A percentile compares a stretch with the other conserved stretches of the same genome.
Conservation (phyloP, 1,140 invertebrate species). For the Ladona fulva region DNA sequence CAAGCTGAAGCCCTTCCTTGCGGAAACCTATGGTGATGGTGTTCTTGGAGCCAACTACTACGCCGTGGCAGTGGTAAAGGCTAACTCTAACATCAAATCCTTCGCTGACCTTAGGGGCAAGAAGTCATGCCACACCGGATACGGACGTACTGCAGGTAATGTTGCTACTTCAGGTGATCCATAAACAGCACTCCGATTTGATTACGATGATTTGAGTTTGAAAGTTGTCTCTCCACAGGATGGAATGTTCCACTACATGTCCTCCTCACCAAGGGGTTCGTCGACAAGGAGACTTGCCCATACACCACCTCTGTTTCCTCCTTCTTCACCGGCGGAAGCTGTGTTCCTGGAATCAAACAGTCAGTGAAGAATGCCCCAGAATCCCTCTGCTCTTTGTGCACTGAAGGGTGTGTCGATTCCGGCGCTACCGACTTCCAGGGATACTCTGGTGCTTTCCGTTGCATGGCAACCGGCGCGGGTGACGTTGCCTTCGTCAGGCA, state of each 20-base stretch:
- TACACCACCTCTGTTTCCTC: conserved; percentile 36
- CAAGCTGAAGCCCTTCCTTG: conserved; percentile 40
- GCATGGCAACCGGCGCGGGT: conserved; percentile 80
- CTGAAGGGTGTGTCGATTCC: conserved; percentile 28
- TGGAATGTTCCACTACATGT: conserved; percentile 44
- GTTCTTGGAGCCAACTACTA: conserved; percentile 37
- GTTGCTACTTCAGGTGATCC: no score
- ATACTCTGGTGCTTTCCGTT: conserved; percentile 81
- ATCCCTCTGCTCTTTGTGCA: conserved; percentile 36
- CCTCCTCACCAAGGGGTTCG: conserved; percentile 37
- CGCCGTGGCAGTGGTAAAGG: conserved; percentile 50
- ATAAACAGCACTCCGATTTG: no score
- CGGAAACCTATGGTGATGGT: conserved; percentile 40
- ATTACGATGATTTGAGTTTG: no score
- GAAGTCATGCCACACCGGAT: conserved; percentile 46
- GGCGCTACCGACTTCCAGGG: conserved; percentile 63
- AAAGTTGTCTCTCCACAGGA: conserved; percentile 28
- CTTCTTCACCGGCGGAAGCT: conserved; percentile 42
- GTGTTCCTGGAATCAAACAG: conserved; percentile 35
- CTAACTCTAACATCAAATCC: conserved; percentile 33
- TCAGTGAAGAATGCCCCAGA: conserved; percentile 28
- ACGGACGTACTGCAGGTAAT: conserved; percentile 32
- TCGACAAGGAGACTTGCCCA: conserved; percentile 36
- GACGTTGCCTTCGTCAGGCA: conserved; percentile 92
- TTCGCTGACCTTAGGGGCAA: conserved; percentile 40